Base-by-base conservation (phyloP, 2,113 vertebrate species). In the Casuarius casuarius region DNA sequence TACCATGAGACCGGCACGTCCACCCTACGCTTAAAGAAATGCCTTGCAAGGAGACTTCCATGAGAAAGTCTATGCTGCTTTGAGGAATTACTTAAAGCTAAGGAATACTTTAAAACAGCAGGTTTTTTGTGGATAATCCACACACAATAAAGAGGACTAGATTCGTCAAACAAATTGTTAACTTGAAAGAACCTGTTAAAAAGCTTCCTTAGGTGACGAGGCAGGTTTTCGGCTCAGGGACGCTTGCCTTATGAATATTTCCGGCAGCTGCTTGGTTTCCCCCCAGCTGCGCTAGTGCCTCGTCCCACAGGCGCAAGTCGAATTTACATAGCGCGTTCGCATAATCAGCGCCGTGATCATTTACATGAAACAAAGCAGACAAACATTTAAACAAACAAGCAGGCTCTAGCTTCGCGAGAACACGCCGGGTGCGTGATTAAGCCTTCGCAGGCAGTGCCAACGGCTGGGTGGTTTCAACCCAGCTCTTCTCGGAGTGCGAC, bases 381-480 rank as follows among this genome's bases (percentile, higher is more conserved):
- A 90, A 92, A 91, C 86, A 78, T 81, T 93, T 84, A 88, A 92
- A 91, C 82, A 92, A 95, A 94, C 63, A 88, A 86, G 70, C 71
- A 94, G 35, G 15, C 66, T 35, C 6, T 61, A 81, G 59, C 35
- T 92, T 49, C 70, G 35, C 48, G 72, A 52, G 89, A 89, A 59
- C 49, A 42, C 18, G n/a, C 35, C 9, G 44, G 66, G 22, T 87
- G 73, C 21, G 62, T 66, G 82, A 96, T 87, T 76, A 82, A 76
- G 82, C 73, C 81, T 66, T 67, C 38, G 21, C 85, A 90, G 51
- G 51, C 54, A n/a, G 18, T 49, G 52, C 0, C 4, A 56, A 67
- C 52, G 42, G 62, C 44, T 68, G 22, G 33, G 6, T 25, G 74
- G 73, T 31, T 79, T 49, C 71, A 82, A 48, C 25, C 3, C 2